Percentiles rank a stretch among this genome's conserved stretches.
phyloP scores from a whole-genome alignment of 30 jellyfish, hydroid and myxozoan species.

The Chironex yamaguchii region DNA sequence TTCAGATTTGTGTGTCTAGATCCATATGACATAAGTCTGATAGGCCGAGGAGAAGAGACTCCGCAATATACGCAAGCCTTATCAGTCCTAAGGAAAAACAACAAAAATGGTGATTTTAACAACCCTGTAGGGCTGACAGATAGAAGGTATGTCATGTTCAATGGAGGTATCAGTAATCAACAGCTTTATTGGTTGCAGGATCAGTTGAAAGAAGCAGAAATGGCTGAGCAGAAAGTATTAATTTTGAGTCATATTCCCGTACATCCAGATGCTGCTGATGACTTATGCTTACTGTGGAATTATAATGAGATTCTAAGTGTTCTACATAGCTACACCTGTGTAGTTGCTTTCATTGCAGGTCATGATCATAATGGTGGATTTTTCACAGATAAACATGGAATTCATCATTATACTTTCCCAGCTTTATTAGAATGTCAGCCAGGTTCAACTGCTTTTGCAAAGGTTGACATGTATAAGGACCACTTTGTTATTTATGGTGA shows the following conservation, averaged over 20 bases:
- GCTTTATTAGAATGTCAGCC: constrained; percentile 84
- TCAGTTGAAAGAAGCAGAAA: constrained; percentile 67
- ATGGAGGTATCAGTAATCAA: constrained; percentile 79
- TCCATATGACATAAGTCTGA: constrained; percentile 82
- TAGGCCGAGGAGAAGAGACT: constrained; percentile 58
- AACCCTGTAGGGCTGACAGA: constrained; percentile 62
- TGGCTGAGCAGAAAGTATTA: constrained; percentile 60
- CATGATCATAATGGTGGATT: constrained; percentile 85
- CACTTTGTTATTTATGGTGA: constrained; percentile 26
- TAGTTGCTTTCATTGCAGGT: constrained; percentile 86
- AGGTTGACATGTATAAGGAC: constrained; percentile 66
- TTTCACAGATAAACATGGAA: constrained; percentile 62
- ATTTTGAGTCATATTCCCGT: constrained; percentile 83
- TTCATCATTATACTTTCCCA: constrained; percentile 74
- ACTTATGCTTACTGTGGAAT: constrained; percentile 76
- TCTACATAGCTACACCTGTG: constrained; percentile 68
- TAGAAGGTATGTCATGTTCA: constrained; percentile 77
- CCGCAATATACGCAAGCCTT: constrained; percentile 53
- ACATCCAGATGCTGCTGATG: constrained; percentile 75
- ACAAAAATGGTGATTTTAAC: constrained; percentile 63
- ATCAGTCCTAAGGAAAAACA: constrained; percentile 40
- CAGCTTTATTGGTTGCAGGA: constrained; percentile 84
- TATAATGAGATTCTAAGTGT: constrained; percentile 76
- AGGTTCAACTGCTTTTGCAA: constrained; percentile 83
- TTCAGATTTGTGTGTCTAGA: constrained; percentile 78